phyloP scores from a whole-genome alignment of 2,797 vertebrate species.

The Coregonus ussuriensis region DNA sequence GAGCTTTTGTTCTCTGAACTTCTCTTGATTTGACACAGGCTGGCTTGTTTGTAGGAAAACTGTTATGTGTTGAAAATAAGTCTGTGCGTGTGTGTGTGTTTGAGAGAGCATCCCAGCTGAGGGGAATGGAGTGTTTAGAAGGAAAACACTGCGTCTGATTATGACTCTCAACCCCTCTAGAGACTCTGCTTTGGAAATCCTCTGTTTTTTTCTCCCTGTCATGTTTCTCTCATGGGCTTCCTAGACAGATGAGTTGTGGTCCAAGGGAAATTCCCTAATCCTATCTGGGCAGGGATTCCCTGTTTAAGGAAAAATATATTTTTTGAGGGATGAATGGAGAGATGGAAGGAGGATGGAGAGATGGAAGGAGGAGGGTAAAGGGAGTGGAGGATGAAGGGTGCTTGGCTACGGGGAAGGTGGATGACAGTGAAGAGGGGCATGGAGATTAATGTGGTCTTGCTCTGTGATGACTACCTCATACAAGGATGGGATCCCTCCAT shows the following conservation, averaged over 20 bases:
- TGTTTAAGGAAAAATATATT: conserved; percentile 37
- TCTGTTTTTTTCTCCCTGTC: conserved; percentile 27
- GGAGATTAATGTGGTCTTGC: conserved; percentile 18
- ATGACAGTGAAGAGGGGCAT: neutral
- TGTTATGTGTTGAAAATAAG: neutral
- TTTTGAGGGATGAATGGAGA: conserved; percentile 17
- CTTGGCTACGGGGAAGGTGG: conserved; percentile 18
- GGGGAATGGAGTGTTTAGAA: conserved; percentile 5
- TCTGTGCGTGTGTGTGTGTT: neutral
- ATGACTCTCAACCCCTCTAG: conserved; percentile 11
- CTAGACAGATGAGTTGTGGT: conserved; percentile 51
- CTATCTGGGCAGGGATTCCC: conserved; percentile 58
- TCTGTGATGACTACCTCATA: conserved; percentile 13
- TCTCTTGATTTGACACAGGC: neutral
- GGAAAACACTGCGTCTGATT: conserved; percentile 41
- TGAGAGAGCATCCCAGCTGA: neutral
- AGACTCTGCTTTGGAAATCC: conserved; percentile 50
- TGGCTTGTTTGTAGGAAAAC: neutral
- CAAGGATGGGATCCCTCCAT: neutral
- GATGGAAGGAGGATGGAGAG: conserved; percentile 11
- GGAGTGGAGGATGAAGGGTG: conserved; percentile 10
- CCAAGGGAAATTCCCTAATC: conserved; percentile 49
- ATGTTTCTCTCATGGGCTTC: conserved; percentile 39
- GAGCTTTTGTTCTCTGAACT: neutral
- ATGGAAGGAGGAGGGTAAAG: conserved; percentile 6